Base-by-base conservation (phyloP, 2,888 invertebrate genomes). In the Chironomus riparius region DNA sequence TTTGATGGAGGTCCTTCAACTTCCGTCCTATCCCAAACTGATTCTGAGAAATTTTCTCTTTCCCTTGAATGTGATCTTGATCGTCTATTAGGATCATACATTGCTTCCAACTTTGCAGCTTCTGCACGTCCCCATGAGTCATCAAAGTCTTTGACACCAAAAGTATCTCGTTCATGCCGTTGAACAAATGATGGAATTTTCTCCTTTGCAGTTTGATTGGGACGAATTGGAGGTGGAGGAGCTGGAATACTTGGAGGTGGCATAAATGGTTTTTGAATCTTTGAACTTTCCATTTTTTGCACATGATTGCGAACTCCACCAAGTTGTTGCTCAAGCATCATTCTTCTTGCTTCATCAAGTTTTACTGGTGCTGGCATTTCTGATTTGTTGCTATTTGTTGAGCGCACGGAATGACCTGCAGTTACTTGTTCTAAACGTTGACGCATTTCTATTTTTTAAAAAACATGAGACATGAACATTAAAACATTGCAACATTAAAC, bases 401-500 rank as follows among this genome's bases (percentile, higher is more conserved):
- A 91, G 22, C 94, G 86, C 0, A 95, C 91, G 2, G 94, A 94
- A 82, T 95, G 94, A 79, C 92, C 93, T 0, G 94, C 92, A 0
- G 95, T 95, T 0, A 95, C 94, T 82, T 92, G 89, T 82, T 96
- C 96, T 77, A 96, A 82, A 78, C 95, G 87, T 80, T 94, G 92
- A 13, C 94, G 88, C 95, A 96, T 96, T 85, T 96, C 95, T 38
- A 10, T n/a, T n/a, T n/a, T n/a, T n/a, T 38, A 10, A 10, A 7
- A 38, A 38, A 28, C 3, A 28, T 28, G 22, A 24, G 22, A 24
- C 3, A 24, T 3, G 10, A 38, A 38, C 38, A 38, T 38, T 38
- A 2, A 38, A 38, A 38, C 38, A 38, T 38, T 38, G 38, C 7
- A 38, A 4, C 38, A 38, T 38, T 38, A 38, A 38, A 10, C 10